A percentile compares a stretch with the other conserved stretches of the same genome.
Conservation (phyloP, 2,797 vertebrate species). For the Etheostoma nigrum region DNA sequence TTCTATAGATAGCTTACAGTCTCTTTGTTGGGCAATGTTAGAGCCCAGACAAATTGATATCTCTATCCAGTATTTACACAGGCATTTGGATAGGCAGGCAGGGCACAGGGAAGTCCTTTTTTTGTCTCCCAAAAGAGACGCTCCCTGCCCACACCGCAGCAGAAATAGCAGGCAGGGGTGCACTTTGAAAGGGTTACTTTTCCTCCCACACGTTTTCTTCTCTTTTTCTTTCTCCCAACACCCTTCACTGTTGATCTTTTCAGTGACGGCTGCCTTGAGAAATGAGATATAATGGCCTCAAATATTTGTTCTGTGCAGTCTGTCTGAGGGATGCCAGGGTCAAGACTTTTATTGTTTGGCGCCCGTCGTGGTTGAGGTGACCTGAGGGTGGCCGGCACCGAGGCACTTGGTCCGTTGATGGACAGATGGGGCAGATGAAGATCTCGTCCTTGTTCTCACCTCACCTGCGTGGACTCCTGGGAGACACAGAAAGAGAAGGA, state of each 20-base stretch:
- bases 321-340: slow-evolving; percentile 56
- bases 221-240: slow-evolving; percentile 62
- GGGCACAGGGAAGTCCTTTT: slow-evolving; percentile 79
- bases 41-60: slow-evolving; percentile 79
- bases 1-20: slow-evolving; percentile 76
- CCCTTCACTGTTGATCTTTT: slow-evolving; percentile 73
- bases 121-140: slow-evolving; percentile 84
- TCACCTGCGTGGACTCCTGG: slow-evolving; percentile 63
- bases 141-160: slow-evolving; percentile 82
- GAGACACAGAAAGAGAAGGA: slow-evolving; percentile 57
- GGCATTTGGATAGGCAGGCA: slow-evolving; percentile 74
- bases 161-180: slow-evolving; percentile 82
- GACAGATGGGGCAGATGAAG: slow-evolving; percentile 64
- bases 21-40: slow-evolving; percentile 71
- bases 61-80: slow-evolving; percentile 82
- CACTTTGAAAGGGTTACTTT: slow-evolving; percentile 77
- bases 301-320: slow-evolving; percentile 81
- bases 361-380: slow-evolving; percentile 67
- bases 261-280: slow-evolving; percentile 62
- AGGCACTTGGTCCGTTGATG: slow-evolving; percentile 65
- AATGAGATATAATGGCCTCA: slow-evolving; percentile 78
- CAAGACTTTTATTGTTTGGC: slow-evolving; percentile 72
- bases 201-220: slow-evolving; percentile 68
- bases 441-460: slow-evolving; percentile 68
- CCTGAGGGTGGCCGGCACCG: slow-evolving; percentile 73